A percentile compares a stretch with the other conserved stretches of the same genome.
These are phyloP conservation scores for Atta texana DNA, from an alignment of 1,140 invertebrate species.

Conservation along the genomic window DNA sequence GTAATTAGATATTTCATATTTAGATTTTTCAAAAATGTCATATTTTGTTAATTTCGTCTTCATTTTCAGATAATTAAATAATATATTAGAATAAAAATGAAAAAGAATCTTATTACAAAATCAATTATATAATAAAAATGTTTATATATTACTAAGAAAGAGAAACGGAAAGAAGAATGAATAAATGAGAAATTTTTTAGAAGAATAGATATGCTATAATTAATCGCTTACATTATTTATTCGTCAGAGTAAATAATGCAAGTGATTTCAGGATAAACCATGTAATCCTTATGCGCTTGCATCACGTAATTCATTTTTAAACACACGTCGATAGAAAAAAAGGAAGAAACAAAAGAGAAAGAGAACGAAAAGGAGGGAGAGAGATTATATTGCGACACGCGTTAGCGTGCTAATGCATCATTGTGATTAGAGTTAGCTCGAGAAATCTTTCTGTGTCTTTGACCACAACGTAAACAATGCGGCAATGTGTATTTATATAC, in stretches of 20 bases:
- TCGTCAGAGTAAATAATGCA: too few species aligned
- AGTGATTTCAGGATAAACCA: background rate
- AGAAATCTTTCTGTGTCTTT: constrained; percentile 50
- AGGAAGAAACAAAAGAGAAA: background rate
- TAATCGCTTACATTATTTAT: background rate
- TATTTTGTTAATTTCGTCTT: background rate
- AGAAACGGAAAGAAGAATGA: too few species aligned
- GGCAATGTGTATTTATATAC: constrained; percentile 47
- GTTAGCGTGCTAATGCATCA: constrained; percentile 38
- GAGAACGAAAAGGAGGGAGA: background rate
- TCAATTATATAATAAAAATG: background rate
- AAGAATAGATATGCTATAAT: too few species aligned
- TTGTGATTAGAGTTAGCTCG: constrained; percentile 38
- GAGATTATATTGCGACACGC: constrained; percentile 16
- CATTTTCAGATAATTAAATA: background rate
- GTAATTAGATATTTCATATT: too few species aligned
- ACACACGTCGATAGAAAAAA: background rate
- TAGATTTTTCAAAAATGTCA: too few species aligned
- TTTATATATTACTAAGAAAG: background rate
- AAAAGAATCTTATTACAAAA: background rate
- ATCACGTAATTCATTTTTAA: background rate
- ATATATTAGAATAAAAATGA: background rate
- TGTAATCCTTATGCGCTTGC: background rate
- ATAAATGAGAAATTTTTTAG: background rate
- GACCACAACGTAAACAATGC: constrained; percentile 62